These are phyloP conservation scores for Anas georgica DNA, from an alignment of 2,797 vertebrate genomes.

Conservation along the genomic window DNA sequence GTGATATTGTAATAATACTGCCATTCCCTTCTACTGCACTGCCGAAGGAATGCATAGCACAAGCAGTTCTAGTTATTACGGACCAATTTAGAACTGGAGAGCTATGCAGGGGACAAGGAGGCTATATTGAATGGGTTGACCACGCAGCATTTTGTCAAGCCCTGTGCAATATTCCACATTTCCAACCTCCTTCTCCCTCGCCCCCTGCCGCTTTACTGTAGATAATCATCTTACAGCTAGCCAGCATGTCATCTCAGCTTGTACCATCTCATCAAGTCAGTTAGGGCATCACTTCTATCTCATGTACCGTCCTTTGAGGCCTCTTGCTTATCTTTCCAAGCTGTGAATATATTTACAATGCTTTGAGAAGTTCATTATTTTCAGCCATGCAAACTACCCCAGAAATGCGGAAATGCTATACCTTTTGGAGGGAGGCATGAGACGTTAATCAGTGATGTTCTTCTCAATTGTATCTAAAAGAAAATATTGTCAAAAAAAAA, in stretches of 20 bases:
- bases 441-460: not conserved
- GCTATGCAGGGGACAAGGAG: constrained; percentile 79
- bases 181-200: constrained; percentile 34
- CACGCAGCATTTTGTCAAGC: constrained; percentile 94
- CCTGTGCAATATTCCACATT: constrained; percentile 93
- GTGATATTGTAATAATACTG: constrained; percentile 93
- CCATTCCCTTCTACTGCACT: constrained; percentile 94
- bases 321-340: constrained; percentile 55
- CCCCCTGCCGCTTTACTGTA: not conserved
- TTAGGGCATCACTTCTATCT: constrained; percentile 57
- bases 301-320: not conserved
- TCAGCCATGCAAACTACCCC: constrained; percentile 50
- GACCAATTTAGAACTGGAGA: constrained; percentile 83
- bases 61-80: constrained; percentile 79
- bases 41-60: constrained; percentile 81
- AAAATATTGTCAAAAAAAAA: not conserved
- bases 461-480: not conserved
- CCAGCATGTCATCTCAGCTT: constrained; percentile 45
- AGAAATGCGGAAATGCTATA: constrained; percentile 35
- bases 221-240: constrained; percentile 33
- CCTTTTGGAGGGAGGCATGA: constrained; percentile 46
- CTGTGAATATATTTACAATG: constrained; percentile 66
- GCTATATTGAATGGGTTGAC: constrained; percentile 77
- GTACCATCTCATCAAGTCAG: constrained; percentile 63
- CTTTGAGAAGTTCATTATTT: constrained; percentile 53